phyloP scores from a whole-genome alignment of 2,113 vertebrate species.

The Dasyprocta punctata region DNA sequence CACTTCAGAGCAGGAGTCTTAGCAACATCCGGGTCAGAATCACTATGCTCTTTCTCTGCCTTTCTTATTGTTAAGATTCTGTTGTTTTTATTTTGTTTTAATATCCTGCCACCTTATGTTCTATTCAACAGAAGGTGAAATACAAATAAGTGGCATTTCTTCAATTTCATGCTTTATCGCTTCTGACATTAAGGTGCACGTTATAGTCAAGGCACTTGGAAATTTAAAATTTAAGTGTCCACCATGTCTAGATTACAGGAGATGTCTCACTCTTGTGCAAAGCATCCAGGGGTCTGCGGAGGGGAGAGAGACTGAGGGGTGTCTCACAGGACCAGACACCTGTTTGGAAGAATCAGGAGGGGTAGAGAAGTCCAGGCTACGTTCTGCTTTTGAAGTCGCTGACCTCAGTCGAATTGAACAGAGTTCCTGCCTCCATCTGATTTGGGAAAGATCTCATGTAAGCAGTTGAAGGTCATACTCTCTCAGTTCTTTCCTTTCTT shows the following conservation, averaged over 20 bases:
- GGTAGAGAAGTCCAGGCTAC: no score
- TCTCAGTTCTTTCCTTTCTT: not conserved
- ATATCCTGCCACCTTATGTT: not conserved
- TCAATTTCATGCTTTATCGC: not conserved
- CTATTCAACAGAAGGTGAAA: not conserved
- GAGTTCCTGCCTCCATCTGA: not conserved
- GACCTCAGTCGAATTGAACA: not conserved
- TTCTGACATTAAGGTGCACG: not conserved
- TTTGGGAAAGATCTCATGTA: not conserved
- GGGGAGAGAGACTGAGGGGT: not conserved
- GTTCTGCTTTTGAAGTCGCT: not conserved
- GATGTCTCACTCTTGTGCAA: accelerated
- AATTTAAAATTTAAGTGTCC: not conserved
- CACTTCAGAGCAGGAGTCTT: not conserved
- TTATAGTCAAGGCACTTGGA: not conserved
- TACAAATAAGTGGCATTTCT: not conserved
- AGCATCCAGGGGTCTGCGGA: not conserved
- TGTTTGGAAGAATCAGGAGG: not conserved
- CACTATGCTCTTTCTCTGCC: not conserved
- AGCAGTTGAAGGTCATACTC: not conserved
- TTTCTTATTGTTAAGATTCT: not conserved
- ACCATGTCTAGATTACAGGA: not conserved
- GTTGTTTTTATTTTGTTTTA: not conserved
- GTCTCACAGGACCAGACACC: not conserved
- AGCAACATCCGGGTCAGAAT: not conserved